phyloP scores from a whole-genome alignment of 30 jellyfish, hydroid and myxozoan genomes.

The Clytia hemisphaerica region DNA sequence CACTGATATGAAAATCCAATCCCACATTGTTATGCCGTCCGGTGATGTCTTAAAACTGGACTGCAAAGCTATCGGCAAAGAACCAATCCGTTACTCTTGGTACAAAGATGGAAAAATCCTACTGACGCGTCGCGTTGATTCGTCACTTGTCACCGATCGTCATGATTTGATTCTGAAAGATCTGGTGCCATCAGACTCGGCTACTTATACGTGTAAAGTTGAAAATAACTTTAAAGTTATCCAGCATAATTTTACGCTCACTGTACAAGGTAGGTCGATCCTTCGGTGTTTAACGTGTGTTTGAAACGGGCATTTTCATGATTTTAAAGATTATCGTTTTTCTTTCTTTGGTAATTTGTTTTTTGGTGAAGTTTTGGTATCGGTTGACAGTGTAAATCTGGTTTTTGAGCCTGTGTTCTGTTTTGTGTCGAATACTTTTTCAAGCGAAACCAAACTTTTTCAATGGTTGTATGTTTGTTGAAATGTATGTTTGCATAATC shows the following conservation, averaged over 20 bases:
- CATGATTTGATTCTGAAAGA: conserved; percentile 29
- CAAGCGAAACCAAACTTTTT: no score
- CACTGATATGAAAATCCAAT: no score
- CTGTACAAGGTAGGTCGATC: conserved; percentile 46
- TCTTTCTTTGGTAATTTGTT: no score
- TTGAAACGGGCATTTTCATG: no score
- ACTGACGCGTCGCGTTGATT: conserved; percentile 53
- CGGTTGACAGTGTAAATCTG: no score
- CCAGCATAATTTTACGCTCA: conserved; percentile 27
- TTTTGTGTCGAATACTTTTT: no score
- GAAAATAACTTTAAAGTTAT: conserved; percentile 38
- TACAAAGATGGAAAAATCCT: conserved; percentile 45
- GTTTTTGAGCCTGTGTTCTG: no score
- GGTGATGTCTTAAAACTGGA: conserved; percentile 46
- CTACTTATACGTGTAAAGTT: conserved; percentile 70
- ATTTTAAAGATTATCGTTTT: no score
- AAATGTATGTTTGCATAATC: no score
- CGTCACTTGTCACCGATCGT: conserved; percentile 12
- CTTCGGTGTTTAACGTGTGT: background rate
- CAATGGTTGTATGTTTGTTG: no score
- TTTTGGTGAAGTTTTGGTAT: no score
- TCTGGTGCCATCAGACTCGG: conserved; percentile 43
- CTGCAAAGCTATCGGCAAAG: conserved; percentile 53
- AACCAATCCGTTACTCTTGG: conserved; percentile 79
- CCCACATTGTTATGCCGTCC: conserved; percentile 23